Base-by-base conservation (phyloP, 2,113 vertebrate species). In the Neoarius graeffei region DNA sequence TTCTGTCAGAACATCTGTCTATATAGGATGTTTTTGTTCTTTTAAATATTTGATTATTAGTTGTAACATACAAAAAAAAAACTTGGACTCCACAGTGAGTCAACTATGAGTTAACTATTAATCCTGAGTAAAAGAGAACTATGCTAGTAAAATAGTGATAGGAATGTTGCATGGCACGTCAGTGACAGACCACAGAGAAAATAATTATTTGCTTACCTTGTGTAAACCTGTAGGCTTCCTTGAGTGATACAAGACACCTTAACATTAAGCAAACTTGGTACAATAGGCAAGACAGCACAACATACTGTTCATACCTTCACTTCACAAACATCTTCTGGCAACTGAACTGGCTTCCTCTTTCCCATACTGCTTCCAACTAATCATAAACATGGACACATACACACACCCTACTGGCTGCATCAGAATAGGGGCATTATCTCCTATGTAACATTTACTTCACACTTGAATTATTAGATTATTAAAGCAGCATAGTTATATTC, bases 81-180 rank as follows among this genome's bases (percentile, higher is more conserved):
- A 67, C 62, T 62, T 76, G 19, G 71, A 88, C 67, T 64, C 11
- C 60, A 88, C 59, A 14, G 30, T 64, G 27, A 74, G 50, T 79
- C 62, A 79, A 42, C 42, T 62, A 80, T 60, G 15, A 74, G 84
- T 88, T 88, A 85, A 88, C 82, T 88, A 71, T 85, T 85, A 85
- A 85, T 76, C 84, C 74, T 25, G 17, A 67, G 85, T 35, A 80
- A 71, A 35, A 84, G 71, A 77, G 27, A 79, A 64, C 48, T 79
- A 30, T 84, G 82, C 60, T 67, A 20, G 42, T 69, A 69, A 67
- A 57, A 50, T 52, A 23, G 60, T 4, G 64, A 64, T 84, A 69
- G 56, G 52, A 59, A 9, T 13, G 42, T 30, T 84, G 42, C 42
- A 35, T 54, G 25, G 20, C 23, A 82, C 0, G 57, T 52, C 10